These are phyloP conservation scores for Conopomorpha cramerella DNA, from an alignment of 1,140 invertebrate species.

Conservation along the genomic window DNA sequence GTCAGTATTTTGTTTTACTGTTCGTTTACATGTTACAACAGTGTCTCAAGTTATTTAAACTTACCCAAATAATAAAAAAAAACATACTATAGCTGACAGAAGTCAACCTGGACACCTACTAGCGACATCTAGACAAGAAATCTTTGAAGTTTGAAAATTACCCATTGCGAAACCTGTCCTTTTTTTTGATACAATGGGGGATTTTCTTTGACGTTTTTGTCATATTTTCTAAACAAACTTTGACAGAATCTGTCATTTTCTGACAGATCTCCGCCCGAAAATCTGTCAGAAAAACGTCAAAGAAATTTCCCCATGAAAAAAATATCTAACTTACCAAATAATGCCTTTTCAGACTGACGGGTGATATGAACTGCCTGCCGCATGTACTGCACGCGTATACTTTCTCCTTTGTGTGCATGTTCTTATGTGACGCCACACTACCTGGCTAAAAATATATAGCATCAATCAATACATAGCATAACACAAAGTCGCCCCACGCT, in stretches of 20 bases:
- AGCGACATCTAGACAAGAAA: no score
- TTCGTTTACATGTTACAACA: no score
- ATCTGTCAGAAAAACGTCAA: no score
- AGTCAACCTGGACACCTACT: no score
- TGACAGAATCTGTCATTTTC: background rate
- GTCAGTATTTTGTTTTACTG: no score
- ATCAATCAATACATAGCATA: background rate
- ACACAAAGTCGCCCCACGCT: background rate
- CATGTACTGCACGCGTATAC: constrained; percentile 68
- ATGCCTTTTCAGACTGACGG: constrained; percentile 26
- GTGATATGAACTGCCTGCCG: constrained; percentile 25
- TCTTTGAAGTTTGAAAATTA: no score
- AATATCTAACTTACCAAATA: constrained; percentile 12
- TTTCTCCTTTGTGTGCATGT: constrained; percentile 68
- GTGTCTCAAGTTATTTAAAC: no score
- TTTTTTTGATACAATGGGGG: no score
- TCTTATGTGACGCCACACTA: constrained; percentile 58
- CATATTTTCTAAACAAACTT: background rate
- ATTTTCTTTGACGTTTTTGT: no score
- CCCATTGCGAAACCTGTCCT: no score
- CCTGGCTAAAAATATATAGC: constrained; percentile 29
- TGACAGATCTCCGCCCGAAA: background rate
- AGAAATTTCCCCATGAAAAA: no score
- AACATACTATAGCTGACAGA: background rate
- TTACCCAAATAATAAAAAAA: no score